phyloP scores from a whole-genome alignment of 2,113 vertebrate species.

The human region GRCh38 chr18:31083501-31084000 shows the following conservation, averaged over 20 bases:
- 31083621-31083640: background rate
- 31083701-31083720: background rate
- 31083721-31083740: background rate
- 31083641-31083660: slow-evolving; percentile 23
- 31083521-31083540: background rate
- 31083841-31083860: background rate
- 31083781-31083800: background rate
- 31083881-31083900: background rate
- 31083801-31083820: background rate
- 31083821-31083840: background rate
- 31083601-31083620: background rate
- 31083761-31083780: background rate
- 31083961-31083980: background rate
- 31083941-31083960: background rate
- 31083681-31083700: background rate
- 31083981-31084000: background rate
- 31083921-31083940: background rate
- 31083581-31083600: background rate
- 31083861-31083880: background rate
- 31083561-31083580: background rate
- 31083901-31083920: background rate
- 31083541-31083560: background rate
- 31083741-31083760: background rate
- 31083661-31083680: background rate
- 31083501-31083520: background rate